Conservation (phyloP, 2,113 vertebrate species). For the Mormyrus iriodes region DNA sequence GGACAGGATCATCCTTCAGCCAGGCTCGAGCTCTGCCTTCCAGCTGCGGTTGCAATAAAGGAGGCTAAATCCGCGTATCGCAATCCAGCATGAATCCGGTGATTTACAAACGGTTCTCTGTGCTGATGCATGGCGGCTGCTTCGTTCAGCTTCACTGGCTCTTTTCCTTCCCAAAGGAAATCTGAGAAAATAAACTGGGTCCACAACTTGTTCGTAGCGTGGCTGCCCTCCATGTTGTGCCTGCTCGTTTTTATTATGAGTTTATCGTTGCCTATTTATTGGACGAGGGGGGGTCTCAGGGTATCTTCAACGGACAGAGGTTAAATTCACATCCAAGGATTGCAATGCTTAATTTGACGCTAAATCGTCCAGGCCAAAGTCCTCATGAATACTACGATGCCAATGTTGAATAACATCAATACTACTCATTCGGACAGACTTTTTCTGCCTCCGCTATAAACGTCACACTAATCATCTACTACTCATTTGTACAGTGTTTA, state of each 20-base stretch:
- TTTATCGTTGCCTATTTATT: not conserved
- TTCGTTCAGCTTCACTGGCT: slow-evolving; percentile 11
- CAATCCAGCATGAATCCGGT: not conserved
- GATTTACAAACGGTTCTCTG: not conserved
- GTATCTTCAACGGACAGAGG: not conserved
- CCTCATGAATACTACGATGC: not conserved
- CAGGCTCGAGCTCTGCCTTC: not conserved
- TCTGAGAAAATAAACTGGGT: not conserved
- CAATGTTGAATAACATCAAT: not conserved
- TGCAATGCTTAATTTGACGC: not conserved
- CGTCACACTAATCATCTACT: not conserved
- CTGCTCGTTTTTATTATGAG: not conserved
- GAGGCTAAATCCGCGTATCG: not conserved
- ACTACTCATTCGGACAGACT: not conserved
- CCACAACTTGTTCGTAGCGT: not conserved
- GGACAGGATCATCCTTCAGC: slow-evolving; percentile 11
- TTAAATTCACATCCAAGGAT: not conserved
- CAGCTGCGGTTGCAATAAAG: not conserved
- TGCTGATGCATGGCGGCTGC: slow-evolving; percentile 4
- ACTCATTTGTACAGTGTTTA: not conserved
- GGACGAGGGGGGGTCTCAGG: not conserved
- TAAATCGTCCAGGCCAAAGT: not conserved
- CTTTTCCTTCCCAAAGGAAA: not conserved
- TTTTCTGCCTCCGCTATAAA: not conserved
- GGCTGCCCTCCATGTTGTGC: not conserved